Conservation (phyloP, 2,888 invertebrate genomes). For the Microplitis deprimator region DNA sequence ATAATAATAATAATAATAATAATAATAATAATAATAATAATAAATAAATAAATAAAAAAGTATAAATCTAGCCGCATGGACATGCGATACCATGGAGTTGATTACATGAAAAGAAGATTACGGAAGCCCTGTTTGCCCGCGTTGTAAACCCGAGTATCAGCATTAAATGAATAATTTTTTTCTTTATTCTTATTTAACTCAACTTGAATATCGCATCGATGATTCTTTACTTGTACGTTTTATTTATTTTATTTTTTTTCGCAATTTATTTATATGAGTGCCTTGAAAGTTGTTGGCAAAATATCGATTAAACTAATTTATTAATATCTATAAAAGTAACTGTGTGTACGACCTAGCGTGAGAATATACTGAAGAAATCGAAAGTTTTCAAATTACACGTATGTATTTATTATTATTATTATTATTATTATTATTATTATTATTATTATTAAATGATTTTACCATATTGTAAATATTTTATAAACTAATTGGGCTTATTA, state of each 20-base stretch:
- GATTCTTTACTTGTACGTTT: not conserved
- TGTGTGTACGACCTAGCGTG: constrained; percentile 37
- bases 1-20: not conserved
- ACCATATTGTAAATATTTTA: not conserved
- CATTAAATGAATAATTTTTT: not conserved
- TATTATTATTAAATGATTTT: not conserved
- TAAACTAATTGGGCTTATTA: not conserved
- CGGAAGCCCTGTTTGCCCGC: constrained; percentile 57
- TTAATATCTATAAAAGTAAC: constrained; percentile 49
- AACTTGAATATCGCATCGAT: not conserved
- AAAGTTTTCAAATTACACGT: constrained; percentile 8
- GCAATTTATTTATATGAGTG: constrained; percentile 43
- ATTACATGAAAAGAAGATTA: constrained; percentile 67
- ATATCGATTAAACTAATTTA: constrained; percentile 56
- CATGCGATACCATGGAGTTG: constrained; percentile 55
- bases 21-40: not conserved
- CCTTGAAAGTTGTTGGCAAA: constrained; percentile 56
- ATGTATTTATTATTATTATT: not conserved
- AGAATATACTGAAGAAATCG: constrained; percentile 21
- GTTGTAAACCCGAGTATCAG: not conserved
- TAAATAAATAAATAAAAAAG: constrained; percentile 6
- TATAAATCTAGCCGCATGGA: constrained; percentile 50
- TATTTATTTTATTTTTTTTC: constrained; percentile 26
- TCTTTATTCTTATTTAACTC: no score
- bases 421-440: not conserved